phyloP scores from a whole-genome alignment of 30 jellyfish, hydroid and myxozoan species.

The Pseudorhiza aurosa region DNA sequence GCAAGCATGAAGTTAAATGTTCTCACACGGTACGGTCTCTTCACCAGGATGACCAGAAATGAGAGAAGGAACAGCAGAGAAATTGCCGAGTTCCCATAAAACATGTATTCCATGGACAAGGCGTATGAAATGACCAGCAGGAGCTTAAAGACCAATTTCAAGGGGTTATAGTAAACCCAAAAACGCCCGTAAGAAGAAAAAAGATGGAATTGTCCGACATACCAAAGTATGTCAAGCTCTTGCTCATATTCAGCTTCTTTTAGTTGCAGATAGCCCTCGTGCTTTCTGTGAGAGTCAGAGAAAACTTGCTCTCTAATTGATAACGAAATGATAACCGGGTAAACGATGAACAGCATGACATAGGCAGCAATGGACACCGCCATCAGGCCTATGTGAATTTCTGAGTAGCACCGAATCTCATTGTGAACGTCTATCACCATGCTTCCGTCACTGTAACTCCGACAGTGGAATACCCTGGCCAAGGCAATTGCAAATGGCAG shows the following conservation, averaged over 20 bases:
- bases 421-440: conserved; percentile 90
- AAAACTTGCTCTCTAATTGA: conserved; percentile 77
- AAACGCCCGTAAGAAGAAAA: conserved; percentile 84
- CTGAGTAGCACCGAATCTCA: conserved; percentile 62
- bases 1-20: conserved; percentile 79
- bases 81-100: conserved; percentile 83
- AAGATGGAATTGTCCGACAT: conserved; percentile 87
- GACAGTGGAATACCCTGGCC: conserved; percentile 93
- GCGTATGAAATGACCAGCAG: conserved; percentile 74
- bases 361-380: conserved; percentile 59
- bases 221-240: conserved; percentile 92
- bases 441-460: conserved; percentile 21
- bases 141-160: conserved; percentile 80
- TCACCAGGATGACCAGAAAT: conserved; percentile 32
- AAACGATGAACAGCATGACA: conserved; percentile 53
- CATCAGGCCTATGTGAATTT: conserved; percentile 67
- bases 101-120: conserved; percentile 71
- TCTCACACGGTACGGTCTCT: conserved; percentile 90
- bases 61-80: conserved; percentile 77
- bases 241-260: conserved; percentile 97
- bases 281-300: conserved; percentile 63
- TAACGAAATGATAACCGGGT: conserved; percentile 66
- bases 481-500: conserved; percentile 92
- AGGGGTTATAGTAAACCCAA: conserved; percentile 91
- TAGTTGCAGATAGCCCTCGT: conserved; percentile 90